Evolutionary conservation across 2,888 invertebrate genomes (phyloP).

Genomic region (Rhagonycha lutea): DNA sequence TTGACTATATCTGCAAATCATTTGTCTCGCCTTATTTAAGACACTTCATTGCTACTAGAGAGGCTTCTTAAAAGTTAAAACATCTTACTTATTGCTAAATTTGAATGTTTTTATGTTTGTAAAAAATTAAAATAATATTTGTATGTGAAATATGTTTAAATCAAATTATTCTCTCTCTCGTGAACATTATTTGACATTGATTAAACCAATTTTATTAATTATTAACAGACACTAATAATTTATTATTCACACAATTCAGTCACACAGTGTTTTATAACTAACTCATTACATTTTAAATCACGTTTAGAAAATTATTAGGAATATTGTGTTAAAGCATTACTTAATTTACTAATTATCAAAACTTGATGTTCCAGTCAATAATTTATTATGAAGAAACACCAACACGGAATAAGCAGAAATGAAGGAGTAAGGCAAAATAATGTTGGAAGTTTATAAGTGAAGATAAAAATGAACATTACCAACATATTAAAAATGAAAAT

Average conservation of each 20-base stretch:
- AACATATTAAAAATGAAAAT: constrained; percentile 4
- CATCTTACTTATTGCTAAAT: too few relatives aligned
- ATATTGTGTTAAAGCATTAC: neutral
- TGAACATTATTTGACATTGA: too few relatives aligned
- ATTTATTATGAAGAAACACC: neutral
- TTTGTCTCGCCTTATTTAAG: too few relatives aligned
- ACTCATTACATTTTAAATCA: neutral
- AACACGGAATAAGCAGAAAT: neutral
- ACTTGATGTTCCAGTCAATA: neutral
- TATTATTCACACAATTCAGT: neutral
- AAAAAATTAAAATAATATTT: too few relatives aligned
- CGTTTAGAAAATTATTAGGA: neutral
- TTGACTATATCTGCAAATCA: too few relatives aligned
- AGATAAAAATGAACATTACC: neutral
- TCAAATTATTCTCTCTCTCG: too few relatives aligned
- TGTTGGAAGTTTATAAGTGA: neutral
- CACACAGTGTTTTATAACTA: neutral
- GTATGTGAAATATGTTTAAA: too few relatives aligned
- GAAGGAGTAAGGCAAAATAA: neutral
- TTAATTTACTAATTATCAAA: neutral
- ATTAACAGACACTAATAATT: too few relatives aligned
- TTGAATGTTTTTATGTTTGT: too few relatives aligned
- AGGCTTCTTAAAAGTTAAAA: too few relatives aligned
- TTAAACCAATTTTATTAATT: neutral
- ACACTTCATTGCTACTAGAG: too few relatives aligned